Conservation (phyloP, 2,797 vertebrate genomes). For the Cephalopachus bancanus region DNA sequence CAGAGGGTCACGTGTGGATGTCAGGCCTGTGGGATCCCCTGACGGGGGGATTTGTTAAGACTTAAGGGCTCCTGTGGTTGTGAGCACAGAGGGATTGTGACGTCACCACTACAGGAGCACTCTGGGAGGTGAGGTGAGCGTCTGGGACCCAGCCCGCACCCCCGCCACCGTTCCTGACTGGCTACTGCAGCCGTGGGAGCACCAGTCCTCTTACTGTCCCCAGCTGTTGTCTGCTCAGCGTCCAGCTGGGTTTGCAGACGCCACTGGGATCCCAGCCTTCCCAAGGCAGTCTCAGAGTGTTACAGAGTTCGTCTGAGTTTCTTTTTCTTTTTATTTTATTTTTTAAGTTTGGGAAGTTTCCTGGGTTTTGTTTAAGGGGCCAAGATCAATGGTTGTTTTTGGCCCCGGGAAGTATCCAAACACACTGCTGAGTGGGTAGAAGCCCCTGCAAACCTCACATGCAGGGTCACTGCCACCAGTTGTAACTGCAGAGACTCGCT, state of each 20-base stretch:
- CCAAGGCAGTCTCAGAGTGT: background rate
- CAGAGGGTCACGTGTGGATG: background rate
- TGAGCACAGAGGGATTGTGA: background rate
- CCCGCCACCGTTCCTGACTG: background rate
- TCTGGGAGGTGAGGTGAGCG: background rate
- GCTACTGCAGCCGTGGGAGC: rapidly evolving
- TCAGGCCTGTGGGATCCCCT: background rate
- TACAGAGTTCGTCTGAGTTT: constrained; percentile 25
- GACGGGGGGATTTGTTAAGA: background rate
- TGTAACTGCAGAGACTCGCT: background rate
- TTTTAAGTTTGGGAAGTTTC: background rate
- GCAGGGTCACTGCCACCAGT: background rate
- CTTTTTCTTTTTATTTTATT: constrained; percentile 28
- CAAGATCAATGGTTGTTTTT: background rate
- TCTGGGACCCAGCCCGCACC: background rate
- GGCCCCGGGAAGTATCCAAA: background rate
- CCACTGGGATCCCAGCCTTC: background rate
- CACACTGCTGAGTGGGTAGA: background rate
- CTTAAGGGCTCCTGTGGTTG: background rate
- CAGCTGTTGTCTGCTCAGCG: background rate
- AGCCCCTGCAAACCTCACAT: background rate
- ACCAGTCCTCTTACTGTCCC: background rate
- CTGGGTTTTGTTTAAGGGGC: background rate
- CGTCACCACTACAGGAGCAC: too few relatives aligned
- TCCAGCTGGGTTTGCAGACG: background rate